Percentiles rank a stretch among this genome's conserved stretches.
Conservation (phyloP, 2,113 vertebrate genomes). For the Neogale vison region DNA sequence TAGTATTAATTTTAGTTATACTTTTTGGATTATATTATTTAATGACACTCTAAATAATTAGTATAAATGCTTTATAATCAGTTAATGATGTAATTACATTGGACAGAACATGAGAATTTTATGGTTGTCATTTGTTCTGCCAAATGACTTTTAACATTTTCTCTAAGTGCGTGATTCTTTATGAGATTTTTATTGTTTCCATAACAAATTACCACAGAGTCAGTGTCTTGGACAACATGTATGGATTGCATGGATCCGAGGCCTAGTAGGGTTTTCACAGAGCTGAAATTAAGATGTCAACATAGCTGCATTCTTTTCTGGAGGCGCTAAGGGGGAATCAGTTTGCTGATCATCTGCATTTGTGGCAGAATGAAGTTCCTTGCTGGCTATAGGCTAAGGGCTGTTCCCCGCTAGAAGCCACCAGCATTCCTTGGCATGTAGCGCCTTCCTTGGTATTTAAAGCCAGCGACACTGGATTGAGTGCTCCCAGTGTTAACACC, state of each 20-base stretch:
- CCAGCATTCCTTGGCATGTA: neutral
- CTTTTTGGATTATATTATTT: neutral
- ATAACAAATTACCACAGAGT: neutral
- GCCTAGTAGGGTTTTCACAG: neutral
- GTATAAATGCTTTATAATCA: neutral
- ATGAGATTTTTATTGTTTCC: neutral
- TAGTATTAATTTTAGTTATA: neutral
- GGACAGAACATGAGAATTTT: neutral
- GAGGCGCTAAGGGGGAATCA: neutral
- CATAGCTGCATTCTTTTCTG: neutral
- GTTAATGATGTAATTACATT: neutral
- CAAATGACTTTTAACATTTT: neutral
- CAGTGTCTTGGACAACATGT: neutral
- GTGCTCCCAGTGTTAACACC: neutral
- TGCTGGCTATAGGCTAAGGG: neutral
- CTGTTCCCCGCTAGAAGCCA: too few species aligned
- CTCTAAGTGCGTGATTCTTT: neutral
- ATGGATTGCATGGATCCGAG: neutral
- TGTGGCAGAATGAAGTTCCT: neutral
- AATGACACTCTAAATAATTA: neutral
- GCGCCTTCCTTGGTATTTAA: neutral
- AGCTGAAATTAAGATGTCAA: neutral
- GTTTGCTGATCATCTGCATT: neutral
- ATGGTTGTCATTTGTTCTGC: neutral
- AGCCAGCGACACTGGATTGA: neutral